Base-by-base conservation (phyloP, 2,797 vertebrate genomes). In the Poeciliopsis infans region DNA sequence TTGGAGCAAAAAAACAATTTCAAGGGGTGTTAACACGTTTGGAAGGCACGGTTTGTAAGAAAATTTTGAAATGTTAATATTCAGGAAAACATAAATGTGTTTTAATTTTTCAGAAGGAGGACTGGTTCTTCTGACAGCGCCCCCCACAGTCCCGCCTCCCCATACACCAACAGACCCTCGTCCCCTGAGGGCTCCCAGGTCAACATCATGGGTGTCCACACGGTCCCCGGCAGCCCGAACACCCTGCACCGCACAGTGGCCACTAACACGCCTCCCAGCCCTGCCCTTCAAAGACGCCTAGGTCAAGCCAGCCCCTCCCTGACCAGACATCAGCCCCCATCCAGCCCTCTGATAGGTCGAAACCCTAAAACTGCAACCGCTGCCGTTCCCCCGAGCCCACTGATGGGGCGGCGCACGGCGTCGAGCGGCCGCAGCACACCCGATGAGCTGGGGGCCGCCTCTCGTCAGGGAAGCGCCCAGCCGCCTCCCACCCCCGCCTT, bases 211-310 rank as follows among this genome's bases (percentile, higher is more conserved):
- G 96, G 11, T 0, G 89, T 96, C 92, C 76, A 99, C 96, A 91
- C 97, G 74, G 0, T 95, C 88, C 92, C 97, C 84, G 1, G 97
- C 90, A 91, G 98, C 90, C 97, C 98, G 72, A 95, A 96, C 78
- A 95, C 96, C 4, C 96, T 98, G 70, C 98, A 98, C 89, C 96
- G 98, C 94, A 99, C 97, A 10, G 97, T 99, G 94, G 98, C 97
- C 88, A 99, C 98, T 79, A 98, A 99, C 89, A 98, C 98, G 0
- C 97, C 98, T 0, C 96, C 97, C 0, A 99, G 98, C 88, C 98
- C 98, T 0, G 95, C 97, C 70, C 97, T 98, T 0, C 96, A 97
- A 76, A 95, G 96, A 87, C 95, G 97, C 85, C 89, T 97, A 0
- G 97, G 95, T 57, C 94, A 97, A 0, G 93, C 87, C 79, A 96